Percentiles rank a stretch among this genome's conserved stretches.
These are phyloP conservation scores for Mellilla xanthometata DNA, from an alignment of 2,888 invertebrate genomes.

Conservation along the genomic window DNA sequence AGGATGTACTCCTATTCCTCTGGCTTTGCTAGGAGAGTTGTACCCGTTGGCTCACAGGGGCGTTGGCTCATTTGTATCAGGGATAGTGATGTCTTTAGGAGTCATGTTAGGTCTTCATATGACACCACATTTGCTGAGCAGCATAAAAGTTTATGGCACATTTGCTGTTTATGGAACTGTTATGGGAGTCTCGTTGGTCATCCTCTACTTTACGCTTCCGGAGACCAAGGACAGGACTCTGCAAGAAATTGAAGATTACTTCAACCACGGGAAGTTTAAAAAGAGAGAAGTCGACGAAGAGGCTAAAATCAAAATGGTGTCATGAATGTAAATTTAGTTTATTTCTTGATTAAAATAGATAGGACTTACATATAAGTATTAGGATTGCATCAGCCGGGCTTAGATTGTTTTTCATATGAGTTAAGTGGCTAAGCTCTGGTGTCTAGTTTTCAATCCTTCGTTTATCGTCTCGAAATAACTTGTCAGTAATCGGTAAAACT, in stretches of 20 bases:
- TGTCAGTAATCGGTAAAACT: too few relatives aligned
- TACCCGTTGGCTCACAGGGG: slow-evolving; percentile 49
- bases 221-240: slow-evolving; percentile 75
- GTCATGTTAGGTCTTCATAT: slow-evolving; percentile 40
- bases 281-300: slow-evolving; percentile 8
- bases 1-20: slow-evolving; percentile 50
- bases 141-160: slow-evolving; percentile 51
- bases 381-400: too few relatives aligned
- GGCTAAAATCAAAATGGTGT: slow-evolving; percentile 15
- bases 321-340: background rate
- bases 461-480: too few relatives aligned
- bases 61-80: slow-evolving; percentile 41
- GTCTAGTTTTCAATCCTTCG: too few relatives aligned
- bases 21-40: slow-evolving; percentile 48
- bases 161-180: slow-evolving; percentile 51
- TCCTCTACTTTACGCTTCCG: slow-evolving; percentile 39
- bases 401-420: too few relatives aligned
- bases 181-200: slow-evolving; percentile 17
- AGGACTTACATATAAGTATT: too few relatives aligned
- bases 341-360: too few relatives aligned
- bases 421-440: too few relatives aligned
- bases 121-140: slow-evolving; percentile 41
- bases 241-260: slow-evolving; percentile 84
- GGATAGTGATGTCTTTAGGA: slow-evolving; percentile 39
- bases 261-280: slow-evolving; percentile 18